A percentile compares a stretch with the other conserved stretches of the same genome.
These are phyloP conservation scores for Caenorhabditis sp. DNA, from an alignment of 2,888 invertebrate species.

Conservation along the genomic window DNA sequence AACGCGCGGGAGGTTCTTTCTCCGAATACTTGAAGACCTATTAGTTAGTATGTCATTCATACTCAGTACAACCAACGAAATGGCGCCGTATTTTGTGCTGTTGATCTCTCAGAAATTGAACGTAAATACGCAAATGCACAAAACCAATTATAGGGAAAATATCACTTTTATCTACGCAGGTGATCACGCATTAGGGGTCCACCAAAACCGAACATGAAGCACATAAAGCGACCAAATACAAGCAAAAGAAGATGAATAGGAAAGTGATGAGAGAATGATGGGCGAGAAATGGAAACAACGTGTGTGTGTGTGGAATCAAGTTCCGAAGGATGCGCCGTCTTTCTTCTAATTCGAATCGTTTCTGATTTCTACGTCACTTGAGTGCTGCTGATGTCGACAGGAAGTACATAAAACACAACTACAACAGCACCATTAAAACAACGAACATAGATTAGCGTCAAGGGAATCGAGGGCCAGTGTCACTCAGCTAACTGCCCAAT, in stretches of 20 bases:
- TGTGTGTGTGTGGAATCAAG: conserved; percentile 1
- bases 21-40: conserved; percentile 31
- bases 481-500: too few species aligned
- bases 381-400: background rate
- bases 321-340: too few species aligned
- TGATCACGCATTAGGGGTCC: too few species aligned
- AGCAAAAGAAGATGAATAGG: too few species aligned
- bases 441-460: too few species aligned
- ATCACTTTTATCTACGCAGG: too few species aligned
- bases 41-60: conserved; percentile 32
- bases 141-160: too few species aligned
- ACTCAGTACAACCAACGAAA: conserved; percentile 6
- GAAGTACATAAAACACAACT: conserved; percentile 4
- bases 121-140: background rate
- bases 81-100: conserved; percentile 29
- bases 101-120: too few species aligned
- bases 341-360: conserved; percentile 21
- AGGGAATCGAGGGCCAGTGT: too few species aligned
- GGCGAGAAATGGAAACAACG: background rate
- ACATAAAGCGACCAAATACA: too few species aligned
- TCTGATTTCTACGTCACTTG: conserved; percentile 11
- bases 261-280: too few species aligned
- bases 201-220: too few species aligned
- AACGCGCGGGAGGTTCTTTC: background rate
- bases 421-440: conserved; percentile 22